A percentile compares a stretch with the other conserved stretches of the same genome.
These are phyloP conservation scores for Lucifuga dentata DNA, from an alignment of 2,113 vertebrate species.

Conservation along the genomic window DNA sequence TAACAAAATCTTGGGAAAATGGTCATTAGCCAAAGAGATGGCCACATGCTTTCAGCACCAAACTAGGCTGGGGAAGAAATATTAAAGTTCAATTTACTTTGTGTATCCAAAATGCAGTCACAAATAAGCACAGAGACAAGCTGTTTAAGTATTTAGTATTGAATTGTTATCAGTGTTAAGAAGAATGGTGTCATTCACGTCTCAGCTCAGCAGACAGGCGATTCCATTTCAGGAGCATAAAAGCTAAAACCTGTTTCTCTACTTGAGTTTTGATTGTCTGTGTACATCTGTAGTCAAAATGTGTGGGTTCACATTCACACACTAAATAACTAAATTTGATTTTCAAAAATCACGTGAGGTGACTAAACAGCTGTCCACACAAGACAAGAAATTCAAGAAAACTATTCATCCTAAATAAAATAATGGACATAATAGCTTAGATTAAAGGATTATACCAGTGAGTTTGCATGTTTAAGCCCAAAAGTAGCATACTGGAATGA, in stretches of 20 bases:
- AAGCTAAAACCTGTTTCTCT: background rate
- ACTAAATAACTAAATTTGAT: too few relatives aligned
- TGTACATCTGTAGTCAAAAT: too few relatives aligned
- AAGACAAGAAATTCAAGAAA: too few relatives aligned
- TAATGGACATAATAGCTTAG: too few relatives aligned
- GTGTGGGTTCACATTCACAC: too few relatives aligned
- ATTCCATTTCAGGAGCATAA: background rate
- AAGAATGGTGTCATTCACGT: background rate
- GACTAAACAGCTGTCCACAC: too few relatives aligned
- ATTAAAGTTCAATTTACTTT: background rate
- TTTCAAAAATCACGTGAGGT: too few relatives aligned
- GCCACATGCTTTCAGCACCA: background rate
- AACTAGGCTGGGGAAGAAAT: background rate
- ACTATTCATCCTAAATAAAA: too few relatives aligned
- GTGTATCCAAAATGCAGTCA: background rate
- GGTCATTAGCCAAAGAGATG: background rate
- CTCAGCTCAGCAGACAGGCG: background rate
- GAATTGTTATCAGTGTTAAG: background rate
- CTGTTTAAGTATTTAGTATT: background rate
- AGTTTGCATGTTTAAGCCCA: too few relatives aligned
- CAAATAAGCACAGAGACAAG: background rate
- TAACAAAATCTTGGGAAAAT: too few relatives aligned
- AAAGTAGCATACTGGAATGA: too few relatives aligned
- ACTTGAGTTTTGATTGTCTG: constrained; percentile 1
- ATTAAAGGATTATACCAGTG: too few relatives aligned